Conservation (phyloP, 2,888 invertebrate species). For the Ceriagrion tenellum region DNA sequence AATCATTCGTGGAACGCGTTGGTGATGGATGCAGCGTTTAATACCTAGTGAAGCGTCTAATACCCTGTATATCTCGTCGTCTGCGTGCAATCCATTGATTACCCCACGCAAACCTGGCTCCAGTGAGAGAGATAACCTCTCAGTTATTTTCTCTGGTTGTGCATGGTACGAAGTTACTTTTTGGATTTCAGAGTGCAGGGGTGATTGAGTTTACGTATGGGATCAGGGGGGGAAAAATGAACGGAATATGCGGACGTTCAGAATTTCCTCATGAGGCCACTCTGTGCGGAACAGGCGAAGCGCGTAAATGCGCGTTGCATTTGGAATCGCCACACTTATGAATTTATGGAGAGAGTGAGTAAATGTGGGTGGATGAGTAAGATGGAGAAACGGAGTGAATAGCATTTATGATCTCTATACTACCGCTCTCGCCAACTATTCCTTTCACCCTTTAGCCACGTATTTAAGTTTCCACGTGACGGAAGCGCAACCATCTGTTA, state of each 20-base stretch:
- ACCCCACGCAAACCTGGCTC: neutral
- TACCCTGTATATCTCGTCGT: neutral
- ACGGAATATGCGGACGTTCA: neutral
- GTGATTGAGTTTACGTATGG: neutral
- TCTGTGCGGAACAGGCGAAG: neutral
- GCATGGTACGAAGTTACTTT: neutral
- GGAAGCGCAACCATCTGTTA: slow-evolving; percentile 35
- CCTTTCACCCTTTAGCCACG: neutral
- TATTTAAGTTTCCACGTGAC: neutral
- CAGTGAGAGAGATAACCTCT: neutral
- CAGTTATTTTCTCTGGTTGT: neutral
- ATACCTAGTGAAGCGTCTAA: neutral
- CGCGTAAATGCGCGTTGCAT: neutral
- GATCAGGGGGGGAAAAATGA: neutral
- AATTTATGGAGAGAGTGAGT: neutral
- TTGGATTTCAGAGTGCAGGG: neutral
- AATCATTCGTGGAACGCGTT: neutral
- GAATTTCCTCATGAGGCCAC: neutral
- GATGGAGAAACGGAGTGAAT: neutral
- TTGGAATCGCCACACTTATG: neutral
- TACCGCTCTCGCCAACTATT: neutral
- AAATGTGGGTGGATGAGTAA: neutral
- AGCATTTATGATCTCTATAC: neutral
- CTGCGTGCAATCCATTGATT: neutral
- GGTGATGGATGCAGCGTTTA: neutral